phyloP scores from a whole-genome alignment of 2,888 invertebrate species.

The Drosophila diplacantha region DNA sequence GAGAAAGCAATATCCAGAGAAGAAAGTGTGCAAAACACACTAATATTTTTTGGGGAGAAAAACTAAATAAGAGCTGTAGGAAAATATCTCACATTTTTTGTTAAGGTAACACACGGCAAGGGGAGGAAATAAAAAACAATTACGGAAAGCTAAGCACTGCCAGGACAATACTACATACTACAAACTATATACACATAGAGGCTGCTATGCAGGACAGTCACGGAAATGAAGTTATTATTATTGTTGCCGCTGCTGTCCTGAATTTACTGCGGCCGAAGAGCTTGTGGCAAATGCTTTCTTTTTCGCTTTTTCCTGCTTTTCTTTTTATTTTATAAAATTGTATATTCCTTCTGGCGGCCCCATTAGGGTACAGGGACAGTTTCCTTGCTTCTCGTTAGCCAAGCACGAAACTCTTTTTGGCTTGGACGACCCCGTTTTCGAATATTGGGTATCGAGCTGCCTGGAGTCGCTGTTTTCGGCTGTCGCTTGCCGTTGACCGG shows the following conservation, averaged over 20 bases:
- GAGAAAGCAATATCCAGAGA: constrained; percentile 3
- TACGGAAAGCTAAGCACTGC: constrained; percentile 42
- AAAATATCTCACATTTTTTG: constrained; percentile 36
- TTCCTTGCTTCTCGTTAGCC: not conserved
- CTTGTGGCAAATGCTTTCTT: constrained; percentile 33
- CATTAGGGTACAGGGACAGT: constrained; percentile 8
- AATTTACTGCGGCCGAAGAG: constrained; percentile 44
- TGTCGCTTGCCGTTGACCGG: constrained; percentile 29
- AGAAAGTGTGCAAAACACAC: constrained; percentile 42
- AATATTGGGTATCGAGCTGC: constrained; percentile 28
- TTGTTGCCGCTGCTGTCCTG: constrained; percentile 28
- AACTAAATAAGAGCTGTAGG: constrained; percentile 28
- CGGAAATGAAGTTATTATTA: constrained; percentile 60
- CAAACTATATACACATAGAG: not conserved
- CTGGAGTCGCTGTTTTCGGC: constrained; percentile 1
- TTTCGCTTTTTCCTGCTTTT: constrained; percentile 15
- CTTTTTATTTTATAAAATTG: constrained; percentile 3
- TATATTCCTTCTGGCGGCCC: constrained; percentile 8
- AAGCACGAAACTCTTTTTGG: not conserved
- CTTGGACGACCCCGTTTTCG: not conserved
- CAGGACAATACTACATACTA: constrained; percentile 25
- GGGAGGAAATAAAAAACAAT: constrained; percentile 50
- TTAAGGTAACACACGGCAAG: constrained; percentile 29
- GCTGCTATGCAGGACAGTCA: constrained; percentile 41
- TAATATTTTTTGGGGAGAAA: constrained; percentile 42